Percentiles rank a stretch among this genome's conserved stretches.
phyloP scores from a whole-genome alignment of 2,888 invertebrate genomes.

The Diadromus collaris region DNA sequence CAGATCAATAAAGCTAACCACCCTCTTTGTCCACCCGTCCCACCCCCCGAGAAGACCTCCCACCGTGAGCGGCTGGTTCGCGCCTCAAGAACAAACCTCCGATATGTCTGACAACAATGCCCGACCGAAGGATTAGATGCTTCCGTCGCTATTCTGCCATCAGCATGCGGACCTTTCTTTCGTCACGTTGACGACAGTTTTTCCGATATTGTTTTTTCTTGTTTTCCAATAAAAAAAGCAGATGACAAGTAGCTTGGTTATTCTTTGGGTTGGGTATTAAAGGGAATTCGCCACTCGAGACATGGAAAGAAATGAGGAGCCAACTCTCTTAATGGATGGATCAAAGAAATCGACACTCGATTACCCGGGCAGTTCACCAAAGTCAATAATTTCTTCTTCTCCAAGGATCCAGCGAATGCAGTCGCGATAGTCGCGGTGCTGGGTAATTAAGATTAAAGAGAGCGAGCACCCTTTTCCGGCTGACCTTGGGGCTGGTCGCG shows the following conservation, averaged over 20 bases:
- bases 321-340: background rate
- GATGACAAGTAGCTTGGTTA: background rate
- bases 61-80: conserved; percentile 56
- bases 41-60: conserved; percentile 66
- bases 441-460: conserved; percentile 53
- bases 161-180: background rate
- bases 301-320: background rate
- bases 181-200: background rate
- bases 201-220: background rate
- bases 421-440: background rate
- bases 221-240: background rate
- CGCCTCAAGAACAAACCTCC: conserved; percentile 79
- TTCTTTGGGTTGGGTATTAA: background rate
- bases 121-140: conserved; percentile 77
- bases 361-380: background rate
- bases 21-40: conserved; percentile 71
- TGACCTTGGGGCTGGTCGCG: conserved; percentile 60
- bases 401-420: conserved; percentile 5
- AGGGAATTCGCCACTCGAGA: background rate
- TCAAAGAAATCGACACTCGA: background rate
- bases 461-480: conserved; percentile 51
- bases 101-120: conserved; percentile 79
- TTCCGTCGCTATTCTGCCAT: conserved; percentile 62
- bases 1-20: conserved; percentile 81
- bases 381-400: conserved; percentile 16